Base-by-base conservation (phyloP, 2,888 invertebrate genomes). In the Prosopocoilus inquinatus region DNA sequence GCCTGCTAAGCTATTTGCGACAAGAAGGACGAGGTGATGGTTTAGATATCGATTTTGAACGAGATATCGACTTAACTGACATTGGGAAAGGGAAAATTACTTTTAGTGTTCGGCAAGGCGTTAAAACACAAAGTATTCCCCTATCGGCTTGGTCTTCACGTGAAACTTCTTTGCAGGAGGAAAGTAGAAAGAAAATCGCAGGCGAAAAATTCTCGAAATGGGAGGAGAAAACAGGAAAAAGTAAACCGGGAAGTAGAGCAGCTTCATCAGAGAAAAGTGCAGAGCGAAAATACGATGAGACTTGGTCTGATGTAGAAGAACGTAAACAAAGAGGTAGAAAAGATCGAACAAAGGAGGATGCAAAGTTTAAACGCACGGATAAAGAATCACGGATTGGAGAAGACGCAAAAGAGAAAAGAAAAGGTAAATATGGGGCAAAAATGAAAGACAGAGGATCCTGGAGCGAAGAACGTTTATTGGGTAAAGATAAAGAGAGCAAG, bases 201-300 rank as follows among this genome's bases (percentile, higher is more conserved):
- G 20, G 7, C 20, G 36, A 48, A 34, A 47, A 52, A 33, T 15
- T 28, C 32, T 35, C 9, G 20, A 35, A 9, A 28, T 28, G 45
- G 32, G 54, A 15, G 32, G 54, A 15, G 15, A 43, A 53, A 45
- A 34, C 35, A 36, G 39, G 44, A 56, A 47, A 44, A 12, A n/a
- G 35, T 43, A 50, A 20, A 50, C n/a, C 41, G 43, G 34, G 3
- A 20, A 36, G n/a, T 4, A 11, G 38, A 12, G 45, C 34, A 32
- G 8, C 5, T 4, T 13, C 13, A 38, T 5, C 11, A 4, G 5
- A 38, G 38, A 38, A 38, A 13, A 9, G 38, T 5, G 38, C 13
- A 12, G 5, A 3, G 8, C 38, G 45, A 60, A 28, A 61, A 16
- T 16, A 43, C 13, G 43, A 35, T 20, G 38, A 50, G 2, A 11